A percentile compares a stretch with the other conserved stretches of the same genome.
These are phyloP conservation scores for Terebella lapidaria DNA, from an alignment of 2,888 invertebrate species.

Conservation along the genomic window DNA sequence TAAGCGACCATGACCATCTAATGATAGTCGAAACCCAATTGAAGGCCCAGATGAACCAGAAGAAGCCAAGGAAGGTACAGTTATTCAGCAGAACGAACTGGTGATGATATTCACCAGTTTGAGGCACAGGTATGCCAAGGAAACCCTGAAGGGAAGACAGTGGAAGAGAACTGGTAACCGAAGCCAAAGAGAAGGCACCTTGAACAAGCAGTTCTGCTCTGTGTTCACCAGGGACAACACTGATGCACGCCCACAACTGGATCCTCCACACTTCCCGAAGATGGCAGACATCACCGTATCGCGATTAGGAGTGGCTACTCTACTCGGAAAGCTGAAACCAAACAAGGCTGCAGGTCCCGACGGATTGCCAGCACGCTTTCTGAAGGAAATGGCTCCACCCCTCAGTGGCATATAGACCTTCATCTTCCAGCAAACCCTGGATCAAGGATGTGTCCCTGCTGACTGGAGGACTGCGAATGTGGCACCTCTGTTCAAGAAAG, in stretches of 20 bases:
- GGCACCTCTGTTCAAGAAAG: conserved; percentile 3
- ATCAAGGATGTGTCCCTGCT: neutral
- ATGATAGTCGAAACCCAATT: too few relatives aligned
- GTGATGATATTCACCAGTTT: too few relatives aligned
- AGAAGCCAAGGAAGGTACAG: too few relatives aligned
- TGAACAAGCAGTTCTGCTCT: neutral
- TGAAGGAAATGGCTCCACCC: neutral
- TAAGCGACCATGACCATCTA: too few relatives aligned
- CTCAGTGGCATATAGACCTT: neutral
- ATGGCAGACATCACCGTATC: neutral
- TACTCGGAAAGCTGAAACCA: neutral
- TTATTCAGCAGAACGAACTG: too few relatives aligned
- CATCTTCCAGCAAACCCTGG: neutral
- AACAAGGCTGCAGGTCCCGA: neutral
- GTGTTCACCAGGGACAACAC: neutral
- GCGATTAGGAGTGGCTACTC: neutral
- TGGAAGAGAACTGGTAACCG: too few relatives aligned
- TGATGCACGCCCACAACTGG: neutral
- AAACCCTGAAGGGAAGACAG: too few relatives aligned
- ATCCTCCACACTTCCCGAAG: neutral
- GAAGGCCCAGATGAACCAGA: too few relatives aligned
- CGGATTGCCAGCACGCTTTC: neutral
- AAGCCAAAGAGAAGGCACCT: too few relatives aligned
- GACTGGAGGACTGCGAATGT: neutral
- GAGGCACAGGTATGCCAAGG: too few relatives aligned